Conservation (phyloP, 2,113 vertebrate species). For the Alligator sinensis region DNA sequence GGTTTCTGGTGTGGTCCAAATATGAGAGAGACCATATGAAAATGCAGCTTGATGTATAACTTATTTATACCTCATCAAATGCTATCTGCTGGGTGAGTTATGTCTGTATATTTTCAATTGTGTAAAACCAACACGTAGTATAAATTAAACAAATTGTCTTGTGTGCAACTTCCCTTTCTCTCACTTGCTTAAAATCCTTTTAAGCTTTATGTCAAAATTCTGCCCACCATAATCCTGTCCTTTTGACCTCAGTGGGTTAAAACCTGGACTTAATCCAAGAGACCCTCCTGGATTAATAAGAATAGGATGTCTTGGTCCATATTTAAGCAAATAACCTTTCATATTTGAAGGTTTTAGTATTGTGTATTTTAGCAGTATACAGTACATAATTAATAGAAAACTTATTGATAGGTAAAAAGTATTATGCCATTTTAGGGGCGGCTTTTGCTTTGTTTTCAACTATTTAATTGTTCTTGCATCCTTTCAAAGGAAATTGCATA, state of each 20-base stretch:
- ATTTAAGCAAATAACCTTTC: neutral
- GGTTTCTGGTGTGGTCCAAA: neutral
- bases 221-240: neutral
- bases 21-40: neutral
- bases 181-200: neutral
- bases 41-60: neutral
- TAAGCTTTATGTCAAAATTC: neutral
- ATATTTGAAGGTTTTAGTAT: neutral
- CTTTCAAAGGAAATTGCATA: constrained; percentile 29
- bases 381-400: neutral
- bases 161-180: neutral
- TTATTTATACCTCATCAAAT: neutral
- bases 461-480: constrained; percentile 19
- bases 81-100: neutral
- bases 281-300: neutral
- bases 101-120: neutral
- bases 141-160: neutral
- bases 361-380: neutral
- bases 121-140: neutral
- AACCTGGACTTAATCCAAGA: neutral
- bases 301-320: neutral
- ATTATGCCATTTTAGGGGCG: neutral
- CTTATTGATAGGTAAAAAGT: constrained; percentile 3
- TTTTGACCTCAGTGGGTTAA: neutral
- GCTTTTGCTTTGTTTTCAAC: constrained; percentile 17